phyloP scores from a whole-genome alignment of 1,140 invertebrate species.

The Holotrichia oblita region DNA sequence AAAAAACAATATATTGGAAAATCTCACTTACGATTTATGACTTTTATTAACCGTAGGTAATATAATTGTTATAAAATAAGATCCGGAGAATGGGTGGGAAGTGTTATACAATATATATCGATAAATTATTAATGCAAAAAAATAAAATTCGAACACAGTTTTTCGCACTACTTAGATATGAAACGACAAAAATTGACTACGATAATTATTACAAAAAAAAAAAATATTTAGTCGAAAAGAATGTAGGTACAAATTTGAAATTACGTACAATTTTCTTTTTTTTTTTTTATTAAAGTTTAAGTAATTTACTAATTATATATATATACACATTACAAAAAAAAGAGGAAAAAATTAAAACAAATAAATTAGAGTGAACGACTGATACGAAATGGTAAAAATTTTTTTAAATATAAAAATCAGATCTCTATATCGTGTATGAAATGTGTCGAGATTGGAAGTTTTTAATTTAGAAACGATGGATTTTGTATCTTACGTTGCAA shows the following conservation, averaged over 20 bases:
- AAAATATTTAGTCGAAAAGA: background rate
- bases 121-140: too few relatives aligned
- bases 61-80: too few relatives aligned
- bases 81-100: too few relatives aligned
- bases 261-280: background rate
- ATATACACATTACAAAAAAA: conserved; percentile 11
- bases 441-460: background rate
- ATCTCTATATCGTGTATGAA: background rate
- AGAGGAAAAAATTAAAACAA: background rate
- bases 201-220: background rate
- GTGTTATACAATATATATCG: too few relatives aligned
- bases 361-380: too few relatives aligned
- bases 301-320: conserved; percentile 1
- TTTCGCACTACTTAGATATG: background rate
- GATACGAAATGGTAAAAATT: too few relatives aligned
- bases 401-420: background rate
- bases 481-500: background rate
- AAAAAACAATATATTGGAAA: too few relatives aligned
- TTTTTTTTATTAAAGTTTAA: background rate
- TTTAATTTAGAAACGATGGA: background rate
- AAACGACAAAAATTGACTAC: conserved; percentile 15
- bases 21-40: too few relatives aligned
- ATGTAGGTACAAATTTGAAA: background rate
- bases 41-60: too few relatives aligned
- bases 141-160: background rate